Conservation (phyloP, 1,140 invertebrate species). For the Hylyphantes graminicola region DNA sequence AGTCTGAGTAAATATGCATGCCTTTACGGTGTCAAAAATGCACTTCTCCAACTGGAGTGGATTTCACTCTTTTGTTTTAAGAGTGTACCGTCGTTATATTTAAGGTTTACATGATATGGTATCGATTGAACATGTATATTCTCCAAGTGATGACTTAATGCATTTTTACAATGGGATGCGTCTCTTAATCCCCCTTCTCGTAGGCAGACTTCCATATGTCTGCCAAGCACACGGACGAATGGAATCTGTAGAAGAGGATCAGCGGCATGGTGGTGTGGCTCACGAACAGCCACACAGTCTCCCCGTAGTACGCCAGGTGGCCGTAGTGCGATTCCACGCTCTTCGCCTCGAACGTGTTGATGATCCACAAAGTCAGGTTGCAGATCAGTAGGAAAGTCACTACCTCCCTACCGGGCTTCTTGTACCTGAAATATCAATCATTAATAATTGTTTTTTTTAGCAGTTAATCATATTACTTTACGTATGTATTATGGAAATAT, state of each 20-base stretch:
- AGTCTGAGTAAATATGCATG: too few species aligned
- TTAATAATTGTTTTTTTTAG: too few species aligned
- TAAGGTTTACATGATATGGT: too few species aligned
- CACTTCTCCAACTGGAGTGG: too few species aligned
- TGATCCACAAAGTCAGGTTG: constrained; percentile 84
- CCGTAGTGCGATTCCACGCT: constrained; percentile 73
- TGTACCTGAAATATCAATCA: constrained; percentile 62
- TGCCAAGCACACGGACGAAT: constrained; percentile 83
- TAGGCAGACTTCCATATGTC: constrained; percentile 87
- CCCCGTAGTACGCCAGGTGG: constrained; percentile 77
- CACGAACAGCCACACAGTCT: constrained; percentile 78
- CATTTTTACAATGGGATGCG: neutral
- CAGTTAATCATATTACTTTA: too few species aligned
- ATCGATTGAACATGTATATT: too few species aligned
- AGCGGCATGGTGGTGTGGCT: constrained; percentile 80
- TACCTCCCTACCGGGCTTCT: constrained; percentile 81
- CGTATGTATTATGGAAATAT: too few species aligned
- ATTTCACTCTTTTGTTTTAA: too few species aligned
- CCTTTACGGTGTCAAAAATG: too few species aligned
- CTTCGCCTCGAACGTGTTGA: constrained; percentile 83
- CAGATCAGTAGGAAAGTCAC: constrained; percentile 83
- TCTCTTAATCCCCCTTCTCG: constrained; percentile 65
- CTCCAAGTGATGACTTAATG: too few species aligned
- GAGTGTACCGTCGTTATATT: too few species aligned
- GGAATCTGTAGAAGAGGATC: constrained; percentile 85